Conservation (phyloP, 2,888 invertebrate species). For the Eupithecia insigniata region DNA sequence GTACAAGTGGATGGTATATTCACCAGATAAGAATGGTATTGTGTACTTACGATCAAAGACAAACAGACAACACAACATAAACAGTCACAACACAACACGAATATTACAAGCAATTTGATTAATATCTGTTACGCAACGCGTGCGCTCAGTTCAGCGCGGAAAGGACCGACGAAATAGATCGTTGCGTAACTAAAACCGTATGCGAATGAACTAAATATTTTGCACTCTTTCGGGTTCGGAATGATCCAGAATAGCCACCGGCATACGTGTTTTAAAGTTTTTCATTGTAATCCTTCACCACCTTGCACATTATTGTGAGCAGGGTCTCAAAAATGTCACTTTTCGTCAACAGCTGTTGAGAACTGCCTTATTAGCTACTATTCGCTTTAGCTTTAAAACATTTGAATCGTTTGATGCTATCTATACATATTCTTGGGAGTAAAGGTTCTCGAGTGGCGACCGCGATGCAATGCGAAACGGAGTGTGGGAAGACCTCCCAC, state of each 20-base stretch:
- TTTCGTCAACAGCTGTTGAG: neutral
- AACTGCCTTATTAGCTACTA: neutral
- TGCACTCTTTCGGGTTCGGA: constrained; percentile 18
- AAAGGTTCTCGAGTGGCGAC: too few species aligned
- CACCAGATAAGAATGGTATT: too few species aligned
- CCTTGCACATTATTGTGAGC: neutral
- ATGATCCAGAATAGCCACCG: neutral
- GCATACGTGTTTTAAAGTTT: neutral
- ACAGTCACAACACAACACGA: constrained; percentile 17
- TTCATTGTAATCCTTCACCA: neutral
- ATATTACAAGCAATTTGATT: constrained; percentile 13
- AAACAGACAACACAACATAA: constrained; percentile 19
- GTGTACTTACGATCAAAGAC: constrained; percentile 23
- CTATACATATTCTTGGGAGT: too few species aligned
- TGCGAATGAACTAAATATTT: constrained; percentile 50
- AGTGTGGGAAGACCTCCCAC: too few species aligned
- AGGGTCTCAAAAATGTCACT: neutral
- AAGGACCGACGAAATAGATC: constrained; percentile 48
- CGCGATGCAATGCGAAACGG: too few species aligned
- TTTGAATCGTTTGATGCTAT: neutral
- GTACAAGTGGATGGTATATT: too few species aligned
- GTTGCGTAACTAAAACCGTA: constrained; percentile 43
- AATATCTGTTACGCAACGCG: constrained; percentile 26
- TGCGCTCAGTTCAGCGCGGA: constrained; percentile 22
- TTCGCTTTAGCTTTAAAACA: neutral